Base-by-base conservation (phyloP, 37 sponge, comb jelly and placozoan genomes). In the Spongilla lacustris region DNA sequence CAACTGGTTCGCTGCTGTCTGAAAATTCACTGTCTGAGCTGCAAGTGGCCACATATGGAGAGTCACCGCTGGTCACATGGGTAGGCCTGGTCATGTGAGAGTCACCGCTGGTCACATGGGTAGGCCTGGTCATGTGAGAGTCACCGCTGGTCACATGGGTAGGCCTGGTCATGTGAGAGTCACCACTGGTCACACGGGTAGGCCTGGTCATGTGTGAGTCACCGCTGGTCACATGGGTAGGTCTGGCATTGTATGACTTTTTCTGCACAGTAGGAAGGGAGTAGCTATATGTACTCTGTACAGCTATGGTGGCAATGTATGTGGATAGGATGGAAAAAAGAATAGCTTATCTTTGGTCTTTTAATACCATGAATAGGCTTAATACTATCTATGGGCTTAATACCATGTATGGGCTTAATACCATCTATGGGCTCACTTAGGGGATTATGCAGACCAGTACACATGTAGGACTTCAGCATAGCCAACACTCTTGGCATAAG, bases 11-110 rank as follows among this genome's bases (percentile, higher is more conserved):
- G 11, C 81, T 82, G 67, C 76, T 81, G 69, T 88, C 88, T 3
- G 88, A 88, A 0, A 88, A 30, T 9, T 88, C 88, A 81, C 88
- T 88, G 32, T 88, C 88, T 2, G 88, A 88, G 34, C 86, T 88
- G 77, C 36, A 81, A 0, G 38, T 41, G 31, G 66, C 48, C 32
- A 33, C 19, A 25, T 2, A n/a, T n/a, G n/a, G n/a, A n/a, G n/a
- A n/a, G n/a, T n/a, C n/a, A n/a, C n/a, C n/a, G n/a, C n/a, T n/a
- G n/a, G n/a, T n/a, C n/a, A n/a, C n/a, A n/a, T n/a, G n/a, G n/a
- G n/a, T n/a, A n/a, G 10, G 30, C 28, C 30, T n/a, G 28, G 12
- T 27, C 10, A 23, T 27, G n/a, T 30, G 10, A 29, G 10, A 71
- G n/a, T 10, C 30, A 10, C 72, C 11, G 72, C 11, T 11, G 72